Evolutionary conservation across 2,797 vertebrate genomes (phyloP).

Genomic region (Rhynchotus rufescens): DNA sequence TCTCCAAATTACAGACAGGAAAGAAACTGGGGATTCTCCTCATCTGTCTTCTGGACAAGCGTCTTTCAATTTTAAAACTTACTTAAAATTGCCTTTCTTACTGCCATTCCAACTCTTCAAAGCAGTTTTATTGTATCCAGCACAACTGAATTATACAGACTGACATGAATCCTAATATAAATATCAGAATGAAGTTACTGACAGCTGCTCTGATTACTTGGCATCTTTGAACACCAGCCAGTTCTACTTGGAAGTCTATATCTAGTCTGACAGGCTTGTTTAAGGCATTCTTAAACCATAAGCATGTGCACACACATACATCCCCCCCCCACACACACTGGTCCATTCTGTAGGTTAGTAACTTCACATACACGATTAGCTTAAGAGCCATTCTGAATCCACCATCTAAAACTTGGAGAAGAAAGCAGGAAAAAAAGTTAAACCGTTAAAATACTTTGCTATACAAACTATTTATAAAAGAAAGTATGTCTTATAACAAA

Average conservation of each 20-base stretch:
- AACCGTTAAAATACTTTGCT: neutral
- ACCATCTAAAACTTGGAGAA: neutral
- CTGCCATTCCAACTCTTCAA: neutral
- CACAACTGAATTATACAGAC: neutral
- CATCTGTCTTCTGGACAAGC: neutral
- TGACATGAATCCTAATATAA: neutral
- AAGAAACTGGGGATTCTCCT: neutral
- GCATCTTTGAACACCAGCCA: neutral
- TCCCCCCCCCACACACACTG: neutral
- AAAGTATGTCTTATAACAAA: neutral
- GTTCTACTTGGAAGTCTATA: neutral
- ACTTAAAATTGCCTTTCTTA: neutral
- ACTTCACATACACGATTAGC: neutral
- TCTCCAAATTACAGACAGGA: neutral
- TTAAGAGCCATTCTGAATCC: neutral
- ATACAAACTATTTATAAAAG: neutral
- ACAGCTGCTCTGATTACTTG: neutral
- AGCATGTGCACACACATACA: neutral
- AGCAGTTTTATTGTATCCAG: neutral
- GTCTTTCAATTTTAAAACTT: neutral
- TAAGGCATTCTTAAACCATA: accelerated
- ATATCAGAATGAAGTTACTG: neutral
- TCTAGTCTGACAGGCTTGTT: neutral
- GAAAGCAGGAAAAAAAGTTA: neutral
- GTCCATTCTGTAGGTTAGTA: neutral